phyloP scores from a whole-genome alignment of 1,140 invertebrate species.

The Mya arenaria region DNA sequence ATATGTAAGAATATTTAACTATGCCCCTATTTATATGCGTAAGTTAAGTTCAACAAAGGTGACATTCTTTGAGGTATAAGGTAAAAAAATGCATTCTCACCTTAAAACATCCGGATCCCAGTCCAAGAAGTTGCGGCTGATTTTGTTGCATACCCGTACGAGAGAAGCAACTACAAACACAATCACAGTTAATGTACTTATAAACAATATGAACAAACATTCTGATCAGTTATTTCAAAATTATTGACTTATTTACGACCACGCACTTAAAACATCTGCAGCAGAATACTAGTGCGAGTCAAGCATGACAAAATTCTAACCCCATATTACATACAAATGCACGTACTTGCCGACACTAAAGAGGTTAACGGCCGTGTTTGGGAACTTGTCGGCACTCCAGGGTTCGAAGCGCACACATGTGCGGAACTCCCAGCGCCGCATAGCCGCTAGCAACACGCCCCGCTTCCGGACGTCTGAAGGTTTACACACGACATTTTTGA shows the following conservation, averaged over 20 bases:
- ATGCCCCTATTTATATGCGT: too few species aligned
- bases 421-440: slow-evolving; percentile 47
- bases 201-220: too few species aligned
- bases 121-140: slow-evolving; percentile 61
- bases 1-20: too few species aligned
- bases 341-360: slow-evolving; percentile 48
- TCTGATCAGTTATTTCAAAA: too few species aligned
- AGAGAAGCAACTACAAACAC: slow-evolving; percentile 67
- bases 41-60: too few species aligned
- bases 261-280: too few species aligned
- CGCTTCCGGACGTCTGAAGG: background rate
- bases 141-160: slow-evolving; percentile 25
- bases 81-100: slow-evolving; percentile 29
- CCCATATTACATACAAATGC: too few species aligned
- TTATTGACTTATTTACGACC: too few species aligned
- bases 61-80: background rate
- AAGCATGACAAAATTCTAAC: too few species aligned
- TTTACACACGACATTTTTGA: too few species aligned
- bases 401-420: slow-evolving; percentile 50
- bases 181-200: too few species aligned
- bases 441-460: slow-evolving; percentile 34
- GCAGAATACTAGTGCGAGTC: too few species aligned
- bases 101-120: slow-evolving; percentile 47
- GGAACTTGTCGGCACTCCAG: slow-evolving; percentile 8
- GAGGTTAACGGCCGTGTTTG: slow-evolving; percentile 10